These are phyloP conservation scores for Melopsittacus undulatus DNA, from an alignment of 2,797 vertebrate species.

Conservation along the genomic window DNA sequence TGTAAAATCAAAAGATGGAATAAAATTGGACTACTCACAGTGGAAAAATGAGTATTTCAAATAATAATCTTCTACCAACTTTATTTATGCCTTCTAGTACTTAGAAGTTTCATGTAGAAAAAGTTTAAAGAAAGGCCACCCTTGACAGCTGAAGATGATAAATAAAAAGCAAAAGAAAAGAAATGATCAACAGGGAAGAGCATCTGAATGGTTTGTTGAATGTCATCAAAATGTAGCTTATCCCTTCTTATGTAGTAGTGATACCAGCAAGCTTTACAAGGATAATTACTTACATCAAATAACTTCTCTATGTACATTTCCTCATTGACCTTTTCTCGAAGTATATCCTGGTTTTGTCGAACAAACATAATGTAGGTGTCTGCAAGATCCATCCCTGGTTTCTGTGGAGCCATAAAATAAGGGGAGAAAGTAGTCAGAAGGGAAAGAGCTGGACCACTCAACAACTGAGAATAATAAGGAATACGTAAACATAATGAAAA, in stretches of 20 bases:
- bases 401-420: conserved; percentile 77
- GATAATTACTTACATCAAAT: conserved; percentile 90
- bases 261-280: not conserved
- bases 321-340: conserved; percentile 90
- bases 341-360: conserved; percentile 95
- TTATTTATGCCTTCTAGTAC: conserved; percentile 11
- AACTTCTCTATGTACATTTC: conserved; percentile 92
- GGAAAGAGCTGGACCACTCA: not conserved
- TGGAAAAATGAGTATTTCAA: conserved; percentile 23
- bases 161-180: conserved; percentile 25
- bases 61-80: not conserved
- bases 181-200: not conserved
- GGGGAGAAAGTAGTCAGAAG: not conserved
- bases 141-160: not conserved
- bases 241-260: not conserved
- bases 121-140: conserved; percentile 12
- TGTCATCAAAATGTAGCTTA: not conserved
- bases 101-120: not conserved
- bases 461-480: not conserved
- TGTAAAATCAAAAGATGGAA: not conserved
- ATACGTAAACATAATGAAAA: not conserved
- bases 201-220: not conserved
- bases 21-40: not conserved
- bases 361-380: conserved; percentile 96
- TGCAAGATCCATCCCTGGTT: conserved; percentile 93